Percentiles rank a stretch among this genome's conserved stretches.
Conservation (phyloP, 2,113 vertebrate species). For the Pleuronectes platessa region DNA sequence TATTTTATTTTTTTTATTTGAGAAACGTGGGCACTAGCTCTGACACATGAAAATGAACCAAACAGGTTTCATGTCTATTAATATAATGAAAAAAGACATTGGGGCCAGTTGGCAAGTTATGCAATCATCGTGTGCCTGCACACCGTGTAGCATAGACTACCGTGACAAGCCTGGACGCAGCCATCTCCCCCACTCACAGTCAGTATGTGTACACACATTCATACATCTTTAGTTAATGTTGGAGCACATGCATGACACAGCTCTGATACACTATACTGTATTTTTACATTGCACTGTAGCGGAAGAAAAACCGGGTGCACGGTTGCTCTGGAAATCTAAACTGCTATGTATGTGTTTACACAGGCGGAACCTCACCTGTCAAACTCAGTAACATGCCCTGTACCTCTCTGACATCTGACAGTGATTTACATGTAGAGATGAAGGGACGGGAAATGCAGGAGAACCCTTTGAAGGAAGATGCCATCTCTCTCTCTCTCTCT, state of each 20-base stretch:
- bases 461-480: constrained; percentile 34
- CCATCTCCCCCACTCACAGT: background rate
- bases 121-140: background rate
- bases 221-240: background rate
- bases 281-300: background rate
- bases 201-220: background rate
- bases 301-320: background rate
- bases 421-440: constrained; percentile 50
- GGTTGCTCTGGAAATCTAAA: constrained; percentile 8
- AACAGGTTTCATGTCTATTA: background rate
- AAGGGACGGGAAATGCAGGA: constrained; percentile 12
- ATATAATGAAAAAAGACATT: background rate
- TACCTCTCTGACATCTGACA: constrained; percentile 56
- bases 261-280: background rate
- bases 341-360: background rate
- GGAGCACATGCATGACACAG: background rate
- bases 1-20: background rate
- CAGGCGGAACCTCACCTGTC: constrained; percentile 35
- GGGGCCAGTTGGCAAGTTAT: background rate
- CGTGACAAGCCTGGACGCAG: background rate
- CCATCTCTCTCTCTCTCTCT: background rate
- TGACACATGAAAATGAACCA: background rate
- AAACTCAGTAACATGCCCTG: constrained; percentile 20
- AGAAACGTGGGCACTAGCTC: background rate
- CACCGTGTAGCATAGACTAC: background rate